Percentiles rank a stretch among this genome's conserved stretches.
phyloP scores from a whole-genome alignment of 1,140 invertebrate genomes.

The Microvelia longipes region DNA sequence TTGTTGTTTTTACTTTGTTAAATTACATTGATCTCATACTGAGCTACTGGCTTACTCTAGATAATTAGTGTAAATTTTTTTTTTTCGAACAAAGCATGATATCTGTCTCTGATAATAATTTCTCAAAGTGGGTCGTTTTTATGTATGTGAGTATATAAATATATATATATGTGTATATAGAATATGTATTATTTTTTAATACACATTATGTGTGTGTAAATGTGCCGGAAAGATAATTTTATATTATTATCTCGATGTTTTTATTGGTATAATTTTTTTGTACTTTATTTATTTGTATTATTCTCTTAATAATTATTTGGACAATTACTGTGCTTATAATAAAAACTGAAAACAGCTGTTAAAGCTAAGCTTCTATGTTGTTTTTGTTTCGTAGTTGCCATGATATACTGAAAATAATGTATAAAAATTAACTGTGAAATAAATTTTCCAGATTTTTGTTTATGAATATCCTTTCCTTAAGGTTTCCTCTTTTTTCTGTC shows the following conservation, averaged over 20 bases:
- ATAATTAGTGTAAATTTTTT: no score
- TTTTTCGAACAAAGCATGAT: no score
- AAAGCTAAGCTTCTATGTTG: not conserved
- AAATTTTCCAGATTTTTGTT: not conserved
- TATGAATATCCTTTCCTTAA: no score
- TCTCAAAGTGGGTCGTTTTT: not conserved
- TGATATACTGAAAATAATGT: not conserved
- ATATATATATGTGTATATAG: not conserved
- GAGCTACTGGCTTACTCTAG: no score
- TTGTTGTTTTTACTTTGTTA: no score
- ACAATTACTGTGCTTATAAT: not conserved
- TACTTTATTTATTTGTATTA: not conserved
- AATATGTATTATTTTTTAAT: not conserved
- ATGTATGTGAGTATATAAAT: not conserved
- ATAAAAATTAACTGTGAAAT: not conserved
- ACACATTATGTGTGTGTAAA: not conserved
- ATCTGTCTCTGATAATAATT: no score
- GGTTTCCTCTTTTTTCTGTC: no score
- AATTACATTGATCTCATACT: no score
- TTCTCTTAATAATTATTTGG: not conserved
- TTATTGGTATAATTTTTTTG: not conserved
- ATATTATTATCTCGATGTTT: not conserved
- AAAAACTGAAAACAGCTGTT: not conserved
- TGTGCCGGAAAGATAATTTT: not conserved
- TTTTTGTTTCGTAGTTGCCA: not conserved